phyloP scores from a whole-genome alignment of 2,888 invertebrate species.

The Melanargia galathea region DNA sequence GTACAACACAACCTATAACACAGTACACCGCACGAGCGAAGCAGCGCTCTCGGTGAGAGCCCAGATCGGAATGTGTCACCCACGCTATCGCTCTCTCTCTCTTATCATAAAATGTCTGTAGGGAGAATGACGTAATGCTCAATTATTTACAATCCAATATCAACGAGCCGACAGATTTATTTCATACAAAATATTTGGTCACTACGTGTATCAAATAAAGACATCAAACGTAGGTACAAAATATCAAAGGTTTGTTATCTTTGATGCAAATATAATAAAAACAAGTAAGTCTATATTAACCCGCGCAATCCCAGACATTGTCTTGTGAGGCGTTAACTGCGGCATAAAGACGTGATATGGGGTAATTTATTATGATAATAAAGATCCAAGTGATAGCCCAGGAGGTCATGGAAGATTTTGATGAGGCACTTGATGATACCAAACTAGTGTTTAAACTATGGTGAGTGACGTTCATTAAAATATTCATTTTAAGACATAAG shows the following conservation, averaged over 20 bases:
- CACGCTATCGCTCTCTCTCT: too few species aligned
- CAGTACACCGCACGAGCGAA: too few species aligned
- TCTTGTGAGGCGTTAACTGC: constrained; percentile 41
- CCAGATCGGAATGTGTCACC: too few species aligned
- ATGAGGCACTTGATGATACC: not conserved
- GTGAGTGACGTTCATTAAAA: too few species aligned
- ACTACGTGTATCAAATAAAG: not conserved
- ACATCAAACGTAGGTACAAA: not conserved
- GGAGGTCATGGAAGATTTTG: not conserved
- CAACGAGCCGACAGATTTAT: too few species aligned
- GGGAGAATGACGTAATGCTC: too few species aligned
- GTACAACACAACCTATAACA: too few species aligned
- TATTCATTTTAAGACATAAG: too few species aligned
- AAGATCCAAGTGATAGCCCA: constrained; percentile 35
- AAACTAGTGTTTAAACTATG: too few species aligned
- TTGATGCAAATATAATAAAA: constrained; percentile 27
- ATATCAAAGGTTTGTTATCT: constrained; percentile 2
- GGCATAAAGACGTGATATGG: constrained; percentile 40
- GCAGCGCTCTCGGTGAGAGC: too few species aligned
- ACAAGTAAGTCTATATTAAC: constrained; percentile 25
- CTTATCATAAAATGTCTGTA: too few species aligned
- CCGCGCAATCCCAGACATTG: constrained; percentile 29
- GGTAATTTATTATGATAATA: constrained; percentile 42
- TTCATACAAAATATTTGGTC: not conserved
- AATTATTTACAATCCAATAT: too few species aligned